Evolutionary conservation across 2,888 invertebrate species (phyloP).

Genomic region (Laspeyria flexula): DNA sequence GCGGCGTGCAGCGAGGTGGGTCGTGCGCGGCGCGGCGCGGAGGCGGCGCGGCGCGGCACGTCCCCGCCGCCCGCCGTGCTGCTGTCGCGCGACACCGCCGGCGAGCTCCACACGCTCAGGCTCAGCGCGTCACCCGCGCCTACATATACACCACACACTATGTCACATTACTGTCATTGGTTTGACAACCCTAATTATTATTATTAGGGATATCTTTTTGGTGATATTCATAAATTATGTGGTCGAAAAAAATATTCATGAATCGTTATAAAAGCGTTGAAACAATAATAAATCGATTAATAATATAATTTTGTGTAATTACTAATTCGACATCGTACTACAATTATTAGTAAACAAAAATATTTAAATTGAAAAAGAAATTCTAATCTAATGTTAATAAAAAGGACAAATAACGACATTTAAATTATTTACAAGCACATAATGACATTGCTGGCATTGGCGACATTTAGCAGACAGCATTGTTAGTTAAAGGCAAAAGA

Average conservation of each 20-base stretch:
- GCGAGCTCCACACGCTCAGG: constrained; percentile 64
- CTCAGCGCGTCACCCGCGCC: constrained; percentile 42
- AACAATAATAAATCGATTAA: too few species aligned
- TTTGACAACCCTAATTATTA: too few species aligned
- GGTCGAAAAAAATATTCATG: too few species aligned
- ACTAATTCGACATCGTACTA: too few species aligned
- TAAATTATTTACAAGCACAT: constrained; percentile 1
- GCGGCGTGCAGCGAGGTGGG: constrained; percentile 49
- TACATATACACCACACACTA: too few species aligned
- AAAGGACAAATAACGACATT: background rate
- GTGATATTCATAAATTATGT: too few species aligned
- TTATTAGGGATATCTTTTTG: too few species aligned
- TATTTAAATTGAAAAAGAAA: too few species aligned
- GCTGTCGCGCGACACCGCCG: constrained; percentile 76
- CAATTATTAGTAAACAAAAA: too few species aligned
- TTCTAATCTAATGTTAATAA: background rate
- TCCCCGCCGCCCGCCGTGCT: constrained; percentile 51
- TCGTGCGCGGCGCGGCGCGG: constrained; percentile 53
- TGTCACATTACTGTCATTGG: too few species aligned
- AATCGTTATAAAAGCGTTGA: too few species aligned
- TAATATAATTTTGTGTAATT: too few species aligned
- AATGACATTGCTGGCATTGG: background rate
- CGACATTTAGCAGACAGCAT: background rate
- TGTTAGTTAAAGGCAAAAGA: background rate
- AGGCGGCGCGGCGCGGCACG: constrained; percentile 54